Percentiles rank a stretch among this genome's conserved stretches.
These are phyloP conservation scores for Notothenia rossii DNA, from an alignment of 2,113 vertebrate genomes.

Conservation along the genomic window DNA sequence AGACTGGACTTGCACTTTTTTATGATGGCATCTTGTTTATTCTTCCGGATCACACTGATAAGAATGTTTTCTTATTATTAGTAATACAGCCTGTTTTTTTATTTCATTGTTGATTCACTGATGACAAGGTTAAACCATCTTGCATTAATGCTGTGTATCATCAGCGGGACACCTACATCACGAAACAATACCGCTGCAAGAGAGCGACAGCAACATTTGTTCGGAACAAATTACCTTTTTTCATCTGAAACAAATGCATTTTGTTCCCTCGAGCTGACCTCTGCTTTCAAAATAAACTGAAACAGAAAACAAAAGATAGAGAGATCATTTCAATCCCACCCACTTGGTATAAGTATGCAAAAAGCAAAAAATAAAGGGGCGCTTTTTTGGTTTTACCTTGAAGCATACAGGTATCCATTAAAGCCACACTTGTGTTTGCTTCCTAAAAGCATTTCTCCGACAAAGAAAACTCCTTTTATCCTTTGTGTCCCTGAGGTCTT, in stretches of 20 bases:
- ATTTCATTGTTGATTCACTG: slow-evolving; percentile 25
- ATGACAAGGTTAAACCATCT: slow-evolving; percentile 40
- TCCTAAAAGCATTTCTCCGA: slow-evolving; percentile 34
- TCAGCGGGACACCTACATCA: background rate
- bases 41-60: background rate
- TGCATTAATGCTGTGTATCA: background rate
- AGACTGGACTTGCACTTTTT: background rate
- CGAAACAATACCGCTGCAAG: background rate
- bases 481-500: slow-evolving; percentile 43
- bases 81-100: slow-evolving; percentile 16
- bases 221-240: slow-evolving; percentile 12
- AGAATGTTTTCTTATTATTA: slow-evolving; percentile 8
- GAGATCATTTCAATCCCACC: slow-evolving; percentile 13
- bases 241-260: background rate
- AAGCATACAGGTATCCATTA: slow-evolving; percentile 31
- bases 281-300: slow-evolving; percentile 7
- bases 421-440: slow-evolving; percentile 37
- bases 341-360: background rate
- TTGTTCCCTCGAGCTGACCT: slow-evolving; percentile 15
- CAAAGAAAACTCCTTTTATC: slow-evolving; percentile 51
- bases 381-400: slow-evolving; percentile 18
- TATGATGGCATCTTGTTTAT: slow-evolving; percentile 8
- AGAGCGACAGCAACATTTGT: background rate
- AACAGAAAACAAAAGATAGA: background rate
- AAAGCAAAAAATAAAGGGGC: background rate